Evolutionary conservation across 2,113 vertebrate genomes (phyloP).

Genomic region (Silurus asotus): DNA sequence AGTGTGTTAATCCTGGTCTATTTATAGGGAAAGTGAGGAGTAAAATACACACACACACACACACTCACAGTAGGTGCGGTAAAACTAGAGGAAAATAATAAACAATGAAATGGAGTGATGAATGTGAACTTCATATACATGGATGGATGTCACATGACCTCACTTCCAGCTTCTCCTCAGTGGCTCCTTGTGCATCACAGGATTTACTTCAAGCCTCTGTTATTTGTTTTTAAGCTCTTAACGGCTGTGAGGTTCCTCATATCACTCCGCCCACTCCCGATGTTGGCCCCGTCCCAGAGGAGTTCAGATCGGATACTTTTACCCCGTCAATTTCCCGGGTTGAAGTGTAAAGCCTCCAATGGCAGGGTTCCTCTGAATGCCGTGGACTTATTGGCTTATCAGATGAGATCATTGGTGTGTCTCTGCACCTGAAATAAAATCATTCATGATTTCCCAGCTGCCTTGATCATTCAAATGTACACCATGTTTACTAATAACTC

Average conservation of each 20-base stretch:
- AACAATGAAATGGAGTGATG: not conserved
- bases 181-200: not conserved
- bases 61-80: not conserved
- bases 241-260: not conserved
- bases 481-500: not conserved
- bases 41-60: not conserved
- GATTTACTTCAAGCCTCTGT: conserved; percentile 15
- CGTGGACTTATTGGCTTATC: not conserved
- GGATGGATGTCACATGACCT: not conserved
- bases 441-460: not conserved
- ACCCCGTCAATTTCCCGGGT: not conserved
- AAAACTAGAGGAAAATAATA: not conserved
- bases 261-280: not conserved
- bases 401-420: not conserved
- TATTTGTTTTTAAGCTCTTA: conserved; percentile 17
- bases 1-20: not conserved
- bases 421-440: too few relatives aligned
- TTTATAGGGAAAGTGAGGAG: not conserved
- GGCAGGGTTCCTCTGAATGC: too few relatives aligned
- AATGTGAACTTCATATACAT: not conserved
- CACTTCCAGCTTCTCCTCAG: not conserved
- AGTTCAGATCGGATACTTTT: not conserved
- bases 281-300: not conserved
- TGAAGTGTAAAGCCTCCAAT: too few relatives aligned
- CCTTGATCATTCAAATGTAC: not conserved